These are phyloP conservation scores for Xiphorhynchus erythropygius DNA, from an alignment of 2,797 vertebrate species.

Conservation along the genomic window DNA sequence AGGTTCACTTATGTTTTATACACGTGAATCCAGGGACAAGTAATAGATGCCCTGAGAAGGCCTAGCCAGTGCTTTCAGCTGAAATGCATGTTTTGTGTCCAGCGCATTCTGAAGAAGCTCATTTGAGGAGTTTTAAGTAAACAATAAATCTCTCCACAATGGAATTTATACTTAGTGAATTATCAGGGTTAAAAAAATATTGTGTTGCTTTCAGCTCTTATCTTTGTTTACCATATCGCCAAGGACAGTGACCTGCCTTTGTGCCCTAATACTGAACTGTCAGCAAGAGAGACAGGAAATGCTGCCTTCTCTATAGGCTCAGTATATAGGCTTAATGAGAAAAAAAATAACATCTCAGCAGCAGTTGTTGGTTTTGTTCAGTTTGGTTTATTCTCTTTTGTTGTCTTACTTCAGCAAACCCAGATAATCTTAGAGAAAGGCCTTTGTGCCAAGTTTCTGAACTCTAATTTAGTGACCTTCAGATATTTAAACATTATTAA, in stretches of 20 bases:
- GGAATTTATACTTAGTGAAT: conserved; percentile 51
- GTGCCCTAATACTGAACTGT: conserved; percentile 26
- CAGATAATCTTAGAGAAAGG: conserved; percentile 32
- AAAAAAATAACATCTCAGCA: conserved; percentile 23
- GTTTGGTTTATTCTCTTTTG: conserved; percentile 20
- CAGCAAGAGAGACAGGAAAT: conserved; percentile 29
- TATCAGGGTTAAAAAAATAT: conserved; percentile 72
- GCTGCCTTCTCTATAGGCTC: conserved; percentile 20
- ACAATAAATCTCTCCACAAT: conserved; percentile 28
- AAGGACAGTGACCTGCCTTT: conserved; percentile 65
- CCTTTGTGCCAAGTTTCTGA: conserved; percentile 21
- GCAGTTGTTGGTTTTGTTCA: not conserved
- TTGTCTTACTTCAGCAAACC: conserved; percentile 30
- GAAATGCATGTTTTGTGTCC: not conserved
- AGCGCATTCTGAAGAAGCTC: not conserved
- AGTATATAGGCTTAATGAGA: conserved; percentile 7
- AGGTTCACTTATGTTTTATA: not conserved
- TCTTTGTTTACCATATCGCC: conserved; percentile 72
- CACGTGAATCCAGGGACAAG: not conserved
- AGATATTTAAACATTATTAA: conserved; percentile 55
- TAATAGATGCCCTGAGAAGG: not conserved
- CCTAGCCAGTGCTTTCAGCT: not conserved
- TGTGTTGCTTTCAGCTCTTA: conserved; percentile 67
- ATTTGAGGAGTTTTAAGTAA: conserved; percentile 42
- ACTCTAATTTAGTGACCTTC: conserved; percentile 33